These are phyloP conservation scores for Neodiprion pinetum DNA, from an alignment of 1,140 invertebrate species.

Conservation along the genomic window DNA sequence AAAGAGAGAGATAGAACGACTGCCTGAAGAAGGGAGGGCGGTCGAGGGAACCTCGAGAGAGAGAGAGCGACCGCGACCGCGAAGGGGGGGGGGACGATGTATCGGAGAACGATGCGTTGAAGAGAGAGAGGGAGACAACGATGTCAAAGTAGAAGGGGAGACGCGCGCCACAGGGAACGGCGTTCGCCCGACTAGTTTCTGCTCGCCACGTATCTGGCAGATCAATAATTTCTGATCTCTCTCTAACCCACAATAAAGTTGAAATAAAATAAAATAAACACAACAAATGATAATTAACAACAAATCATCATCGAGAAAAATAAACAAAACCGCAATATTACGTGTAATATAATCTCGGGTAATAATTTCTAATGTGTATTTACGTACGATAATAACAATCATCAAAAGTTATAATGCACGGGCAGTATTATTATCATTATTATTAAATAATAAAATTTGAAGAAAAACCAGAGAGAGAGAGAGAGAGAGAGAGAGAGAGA, in stretches of 20 bases:
- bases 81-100: slow-evolving; percentile 5
- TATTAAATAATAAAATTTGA: no score
- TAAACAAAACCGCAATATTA: neutral
- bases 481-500: no score
- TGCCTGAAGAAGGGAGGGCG: slow-evolving; percentile 7
- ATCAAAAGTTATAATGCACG: neutral
- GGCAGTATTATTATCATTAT: no score
- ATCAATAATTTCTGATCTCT: slow-evolving; percentile 54
- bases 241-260: slow-evolving; percentile 10
- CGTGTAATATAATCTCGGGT: neutral
- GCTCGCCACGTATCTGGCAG: slow-evolving; percentile 39
- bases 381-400: neutral
- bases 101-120: neutral
- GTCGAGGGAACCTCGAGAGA: slow-evolving; percentile 8
- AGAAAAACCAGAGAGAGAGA: no score
- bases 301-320: neutral
- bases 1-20: slow-evolving; percentile 15
- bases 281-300: neutral
- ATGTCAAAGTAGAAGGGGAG: slow-evolving; percentile 45
- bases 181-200: slow-evolving; percentile 44
- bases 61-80: neutral
- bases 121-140: slow-evolving; percentile 21
- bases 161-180: slow-evolving; percentile 55
- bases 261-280: neutral
- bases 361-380: neutral